A percentile compares a stretch with the other conserved stretches of the same genome.
phyloP scores from a whole-genome alignment of 2,888 invertebrate genomes.

The Caenorhabditis wallacei region DNA sequence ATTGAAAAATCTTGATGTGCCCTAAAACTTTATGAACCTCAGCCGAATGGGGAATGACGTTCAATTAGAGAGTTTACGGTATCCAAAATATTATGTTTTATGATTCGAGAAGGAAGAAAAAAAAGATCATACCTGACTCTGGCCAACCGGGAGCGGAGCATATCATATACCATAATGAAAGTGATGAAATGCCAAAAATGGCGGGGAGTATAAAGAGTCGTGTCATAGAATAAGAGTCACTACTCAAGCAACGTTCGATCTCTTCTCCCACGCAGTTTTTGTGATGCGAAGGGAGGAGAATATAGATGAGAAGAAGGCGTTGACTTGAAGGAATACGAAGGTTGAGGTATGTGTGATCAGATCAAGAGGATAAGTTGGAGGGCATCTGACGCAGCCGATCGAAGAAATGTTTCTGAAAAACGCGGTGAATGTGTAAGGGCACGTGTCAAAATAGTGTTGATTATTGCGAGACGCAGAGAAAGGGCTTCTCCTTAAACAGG shows the following conservation, averaged over 20 bases:
- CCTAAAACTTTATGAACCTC: background rate
- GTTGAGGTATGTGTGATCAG: conserved; percentile 50
- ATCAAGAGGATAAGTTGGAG: conserved; percentile 68
- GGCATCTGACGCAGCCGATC: conserved; percentile 66
- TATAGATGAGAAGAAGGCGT: conserved; percentile 41
- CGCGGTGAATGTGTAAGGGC: conserved; percentile 42
- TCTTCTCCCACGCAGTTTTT: conserved; percentile 62
- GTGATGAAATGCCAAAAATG: conserved; percentile 79
- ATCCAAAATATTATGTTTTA: too few relatives aligned
- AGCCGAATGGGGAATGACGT: too few relatives aligned
- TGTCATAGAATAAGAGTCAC: conserved; percentile 71
- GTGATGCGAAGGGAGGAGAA: conserved; percentile 48
- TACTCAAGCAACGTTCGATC: conserved; percentile 35
- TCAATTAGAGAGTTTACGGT: background rate
- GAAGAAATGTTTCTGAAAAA: conserved; percentile 61
- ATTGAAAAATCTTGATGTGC: too few relatives aligned
- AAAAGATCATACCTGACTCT: conserved; percentile 61
- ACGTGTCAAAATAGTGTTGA: conserved; percentile 27
- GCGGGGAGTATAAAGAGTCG: conserved; percentile 81
- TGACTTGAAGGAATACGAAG: conserved; percentile 28
- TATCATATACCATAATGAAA: conserved; percentile 81
- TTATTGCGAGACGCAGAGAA: conserved; percentile 45
- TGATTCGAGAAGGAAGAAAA: background rate
- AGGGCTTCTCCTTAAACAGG: conserved; percentile 55
- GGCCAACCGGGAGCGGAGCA: conserved; percentile 81